Base-by-base conservation (phyloP, 2,797 vertebrate genomes). In the Columba guinea region DNA sequence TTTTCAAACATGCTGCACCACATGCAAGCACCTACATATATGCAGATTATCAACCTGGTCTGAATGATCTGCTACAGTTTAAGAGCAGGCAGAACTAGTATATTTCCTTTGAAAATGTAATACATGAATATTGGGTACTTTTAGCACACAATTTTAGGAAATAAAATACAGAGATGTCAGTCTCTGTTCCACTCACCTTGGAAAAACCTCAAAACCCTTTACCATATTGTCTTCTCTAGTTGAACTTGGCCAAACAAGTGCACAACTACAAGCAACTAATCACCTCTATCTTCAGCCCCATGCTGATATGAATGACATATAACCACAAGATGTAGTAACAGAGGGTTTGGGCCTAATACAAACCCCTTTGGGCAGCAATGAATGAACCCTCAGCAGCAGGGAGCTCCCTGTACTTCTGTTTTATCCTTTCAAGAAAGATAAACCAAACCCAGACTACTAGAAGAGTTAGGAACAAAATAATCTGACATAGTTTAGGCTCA, bases 291-390 rank as follows among this genome's bases (percentile, higher is more conserved):
- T 64, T 75, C 39, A 63, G 19, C 41, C 15, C 30, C 24, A 39
- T 0, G 0, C 46, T 34, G n/a, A 84, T 19, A 41, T 0, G 0
- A 94, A 84, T 28, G 64, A 56, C 16, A 20, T 6, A 51, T 1
- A 84, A 21, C 22, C 48, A 71, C 12, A 64, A 63, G 22, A 64
- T 11, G 52, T 7, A 63, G 11, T 15, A 60, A 68, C 4, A 34
- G 35, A 30, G 55, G 6, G 10, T 27, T 41, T 69, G 24, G 48
- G 30, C 52, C 55, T 44, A 22, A 18, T 21, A 30, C 55, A 64
- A 41, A 21, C 13, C 15, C n/a, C 56, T 56, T 7, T n/a, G 20
- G 71, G 71, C 35, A 80, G 55, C 67, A 78, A 10, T 7, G 15
- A 78, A 10, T 7, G 15, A 80, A 52, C 17, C 23, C 24, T 15